Base-by-base conservation (phyloP, 1,140 invertebrate species). In the Colletes latitarsis region DNA sequence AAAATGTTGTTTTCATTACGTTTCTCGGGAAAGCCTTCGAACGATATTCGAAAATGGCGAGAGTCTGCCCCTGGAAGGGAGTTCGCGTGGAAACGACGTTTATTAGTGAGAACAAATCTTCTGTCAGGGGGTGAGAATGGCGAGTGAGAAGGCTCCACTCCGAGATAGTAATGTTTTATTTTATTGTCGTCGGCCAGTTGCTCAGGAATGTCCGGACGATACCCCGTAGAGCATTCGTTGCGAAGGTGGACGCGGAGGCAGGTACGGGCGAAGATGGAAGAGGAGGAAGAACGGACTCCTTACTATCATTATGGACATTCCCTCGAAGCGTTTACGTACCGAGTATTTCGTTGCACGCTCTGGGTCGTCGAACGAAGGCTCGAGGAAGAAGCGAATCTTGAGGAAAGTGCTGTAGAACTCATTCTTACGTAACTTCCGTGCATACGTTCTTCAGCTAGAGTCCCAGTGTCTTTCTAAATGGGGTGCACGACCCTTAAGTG, bases 111-210 rank as follows among this genome's bases (percentile, higher is more conserved):
- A 88, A 87, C 85, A 92, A 91, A 89, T 86, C 89, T 89, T 89
- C 81, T 58, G 68, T 82, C 53, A 70, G 85, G 82, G 30, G 30
- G 30, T 30, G 30, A 30, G 30, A 30, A 30, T 30, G 30, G 30
- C 30, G 30, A 30, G 82, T 77, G 80, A 89, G 83, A 76, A 88
- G 68, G 81, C 76, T 88, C 91, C 90, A 90, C 91, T 89, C 90
- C 89, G 85, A 91, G 89, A 92, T 92, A 90, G 88, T 90, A 91
- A 91, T 91, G 89, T 85, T 90, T 91, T 90, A 91, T 91, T 93
- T 93, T 92, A 92, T 91, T 90, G 88, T 90, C 90, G 88, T 81
- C 82, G 88, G 85, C 86, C 87, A 88, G 86, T 89, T 88, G 89
- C 76, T 79, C 79, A 68, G 85, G 88, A 91, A 92, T 90, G 86